Conservation (phyloP, 2,113 vertebrate species). For the Ellobius talpinus region DNA sequence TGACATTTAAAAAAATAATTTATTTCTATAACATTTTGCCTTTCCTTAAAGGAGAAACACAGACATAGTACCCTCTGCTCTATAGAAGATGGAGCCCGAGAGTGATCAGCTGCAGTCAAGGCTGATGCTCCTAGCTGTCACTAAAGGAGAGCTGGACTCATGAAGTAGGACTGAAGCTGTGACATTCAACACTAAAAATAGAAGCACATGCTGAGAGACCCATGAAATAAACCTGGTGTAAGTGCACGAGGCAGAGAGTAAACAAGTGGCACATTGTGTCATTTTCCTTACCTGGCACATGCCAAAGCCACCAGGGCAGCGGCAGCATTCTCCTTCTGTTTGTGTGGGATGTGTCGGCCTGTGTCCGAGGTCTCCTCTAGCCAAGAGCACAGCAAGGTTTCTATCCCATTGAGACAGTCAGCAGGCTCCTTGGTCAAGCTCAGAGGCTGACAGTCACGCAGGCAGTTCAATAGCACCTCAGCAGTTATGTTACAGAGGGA, state of each 20-base stretch:
- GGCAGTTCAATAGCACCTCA: slow-evolving; percentile 96
- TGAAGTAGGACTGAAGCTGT: background rate
- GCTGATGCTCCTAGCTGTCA: slow-evolving; percentile 25
- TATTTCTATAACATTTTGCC: background rate
- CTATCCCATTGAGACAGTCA: slow-evolving; percentile 98
- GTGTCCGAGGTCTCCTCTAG: slow-evolving; percentile 91
- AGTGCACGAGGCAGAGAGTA: background rate
- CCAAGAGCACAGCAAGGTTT: slow-evolving; percentile 97
- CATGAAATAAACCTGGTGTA: background rate
- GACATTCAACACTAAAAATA: slow-evolving; percentile 51
- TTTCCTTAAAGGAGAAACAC: background rate
- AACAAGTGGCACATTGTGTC: accelerated
- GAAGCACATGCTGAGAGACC: background rate
- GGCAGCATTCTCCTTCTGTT: slow-evolving; percentile 97
- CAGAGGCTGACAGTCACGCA: slow-evolving; percentile 98
- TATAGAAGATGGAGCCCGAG: background rate
- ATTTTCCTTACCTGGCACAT: slow-evolving; percentile 93
- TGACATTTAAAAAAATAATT: background rate
- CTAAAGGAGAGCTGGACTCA: background rate
- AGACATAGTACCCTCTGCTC: background rate
- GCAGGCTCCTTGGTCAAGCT: slow-evolving; percentile 98
- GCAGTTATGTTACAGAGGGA: slow-evolving; percentile 97
- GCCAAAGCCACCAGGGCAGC: slow-evolving; percentile 98
- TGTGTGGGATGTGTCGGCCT: slow-evolving; percentile 88
- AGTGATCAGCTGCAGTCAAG: background rate